Evolutionary conservation across 2,113 vertebrate species (phyloP).

Genomic region (Sorex araneus): DNA sequence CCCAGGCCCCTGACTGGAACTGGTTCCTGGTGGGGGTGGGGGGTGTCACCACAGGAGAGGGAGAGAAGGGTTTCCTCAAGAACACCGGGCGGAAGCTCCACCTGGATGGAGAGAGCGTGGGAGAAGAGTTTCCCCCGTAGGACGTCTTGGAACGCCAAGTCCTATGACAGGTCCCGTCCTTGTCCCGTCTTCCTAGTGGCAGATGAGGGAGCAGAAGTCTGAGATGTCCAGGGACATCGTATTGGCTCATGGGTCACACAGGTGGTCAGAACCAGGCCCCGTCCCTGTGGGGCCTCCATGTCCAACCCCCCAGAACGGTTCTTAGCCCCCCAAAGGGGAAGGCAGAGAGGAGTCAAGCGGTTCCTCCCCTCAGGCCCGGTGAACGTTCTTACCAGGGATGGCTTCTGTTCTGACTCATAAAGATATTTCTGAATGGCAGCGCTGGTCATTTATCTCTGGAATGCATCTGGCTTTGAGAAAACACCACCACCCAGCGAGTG

Average conservation of each 20-base stretch:
- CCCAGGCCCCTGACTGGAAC: too few relatives aligned
- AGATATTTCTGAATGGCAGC: conserved; percentile 67
- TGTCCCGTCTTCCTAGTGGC: neutral
- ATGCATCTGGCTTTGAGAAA: conserved; percentile 54
- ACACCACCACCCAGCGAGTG: neutral
- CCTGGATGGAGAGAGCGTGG: neutral
- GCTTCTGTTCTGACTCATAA: conserved; percentile 75
- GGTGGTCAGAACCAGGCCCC: neutral
- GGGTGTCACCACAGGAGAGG: neutral
- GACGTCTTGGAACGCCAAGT: neutral
- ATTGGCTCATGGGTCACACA: neutral
- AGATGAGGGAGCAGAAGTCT: neutral
- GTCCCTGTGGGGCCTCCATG: neutral
- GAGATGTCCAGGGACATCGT: neutral
- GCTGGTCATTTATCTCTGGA: conserved; percentile 69
- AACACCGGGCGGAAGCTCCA: neutral
- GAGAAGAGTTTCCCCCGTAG: neutral
- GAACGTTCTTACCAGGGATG: conserved; percentile 58
- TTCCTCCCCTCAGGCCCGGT: neutral
- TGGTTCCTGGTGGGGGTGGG: too few relatives aligned
- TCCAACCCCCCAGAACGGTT: neutral
- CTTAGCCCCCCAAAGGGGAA: neutral
- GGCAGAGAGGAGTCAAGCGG: neutral
- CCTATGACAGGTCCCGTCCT: neutral
- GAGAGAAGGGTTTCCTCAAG: neutral